A percentile compares a stretch with the other conserved stretches of the same genome.
Conservation (phyloP, 2,113 vertebrate species). For the Rhinopomastus cyanomelas region DNA sequence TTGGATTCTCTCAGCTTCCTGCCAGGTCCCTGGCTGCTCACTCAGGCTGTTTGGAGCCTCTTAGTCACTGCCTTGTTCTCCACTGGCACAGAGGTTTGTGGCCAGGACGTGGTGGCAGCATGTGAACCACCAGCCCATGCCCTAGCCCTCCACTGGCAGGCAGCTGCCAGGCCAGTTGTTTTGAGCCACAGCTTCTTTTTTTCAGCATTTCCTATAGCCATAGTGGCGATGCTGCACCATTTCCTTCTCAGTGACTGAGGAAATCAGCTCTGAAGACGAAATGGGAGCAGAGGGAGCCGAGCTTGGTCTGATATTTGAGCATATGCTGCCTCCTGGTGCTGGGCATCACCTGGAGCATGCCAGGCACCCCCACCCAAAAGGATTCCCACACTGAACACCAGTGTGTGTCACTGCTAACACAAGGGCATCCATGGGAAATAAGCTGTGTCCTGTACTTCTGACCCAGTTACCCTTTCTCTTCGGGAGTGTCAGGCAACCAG, state of each 20-base stretch:
- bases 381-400: background rate
- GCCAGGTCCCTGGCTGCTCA: background rate
- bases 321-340: too few relatives aligned
- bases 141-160: background rate
- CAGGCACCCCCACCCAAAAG: background rate
- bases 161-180: background rate
- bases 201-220: background rate
- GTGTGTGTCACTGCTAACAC: background rate
- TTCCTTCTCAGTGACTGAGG: background rate
- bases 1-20: background rate
- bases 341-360: background rate
- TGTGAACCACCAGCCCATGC: rapidly evolving
- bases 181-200: background rate
- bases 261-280: background rate
- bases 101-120: background rate
- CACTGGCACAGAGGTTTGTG: background rate
- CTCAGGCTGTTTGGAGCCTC: background rate
- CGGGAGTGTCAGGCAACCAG: background rate
- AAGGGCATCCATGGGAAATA: background rate
- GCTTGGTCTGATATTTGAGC: background rate
- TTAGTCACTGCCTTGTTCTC: background rate
- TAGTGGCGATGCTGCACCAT: background rate
- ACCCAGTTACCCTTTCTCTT: background rate
- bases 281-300: background rate
- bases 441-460: background rate